phyloP scores from a whole-genome alignment of 2,797 vertebrate species.

The Halcyon chelicuti region DNA sequence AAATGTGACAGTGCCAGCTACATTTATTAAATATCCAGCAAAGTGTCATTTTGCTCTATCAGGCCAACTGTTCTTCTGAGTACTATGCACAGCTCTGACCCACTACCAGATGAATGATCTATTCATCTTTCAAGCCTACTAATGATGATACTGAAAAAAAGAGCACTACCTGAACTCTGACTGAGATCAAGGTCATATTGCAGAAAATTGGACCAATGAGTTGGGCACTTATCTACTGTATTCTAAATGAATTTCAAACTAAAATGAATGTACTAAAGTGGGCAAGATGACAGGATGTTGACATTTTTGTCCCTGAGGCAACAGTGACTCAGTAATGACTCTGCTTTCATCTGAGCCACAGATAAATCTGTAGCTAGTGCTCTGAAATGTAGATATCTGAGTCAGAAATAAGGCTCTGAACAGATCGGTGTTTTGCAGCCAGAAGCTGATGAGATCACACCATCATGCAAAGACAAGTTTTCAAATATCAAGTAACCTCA shows the following conservation, averaged over 20 bases:
- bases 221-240: background rate
- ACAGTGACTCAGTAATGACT: slow-evolving; percentile 35
- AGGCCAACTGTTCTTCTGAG: background rate
- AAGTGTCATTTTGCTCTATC: background rate
- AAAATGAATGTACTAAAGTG: background rate
- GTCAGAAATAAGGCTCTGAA: slow-evolving; percentile 15
- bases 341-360: background rate
- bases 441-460: background rate
- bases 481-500: background rate
- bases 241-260: slow-evolving; percentile 11
- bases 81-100: background rate
- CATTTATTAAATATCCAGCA: background rate
- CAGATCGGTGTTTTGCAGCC: background rate
- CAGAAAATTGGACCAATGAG: background rate
- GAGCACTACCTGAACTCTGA: background rate
- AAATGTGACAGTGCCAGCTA: background rate
- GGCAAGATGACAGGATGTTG: background rate
- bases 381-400: background rate
- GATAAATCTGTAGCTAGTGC: slow-evolving; percentile 31
- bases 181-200: background rate
- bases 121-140: background rate
- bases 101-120: background rate
- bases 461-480: background rate
- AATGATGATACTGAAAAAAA: background rate
- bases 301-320: background rate